Base-by-base conservation (phyloP, 2,113 vertebrate species). In the Seriola rivoliana region DNA sequence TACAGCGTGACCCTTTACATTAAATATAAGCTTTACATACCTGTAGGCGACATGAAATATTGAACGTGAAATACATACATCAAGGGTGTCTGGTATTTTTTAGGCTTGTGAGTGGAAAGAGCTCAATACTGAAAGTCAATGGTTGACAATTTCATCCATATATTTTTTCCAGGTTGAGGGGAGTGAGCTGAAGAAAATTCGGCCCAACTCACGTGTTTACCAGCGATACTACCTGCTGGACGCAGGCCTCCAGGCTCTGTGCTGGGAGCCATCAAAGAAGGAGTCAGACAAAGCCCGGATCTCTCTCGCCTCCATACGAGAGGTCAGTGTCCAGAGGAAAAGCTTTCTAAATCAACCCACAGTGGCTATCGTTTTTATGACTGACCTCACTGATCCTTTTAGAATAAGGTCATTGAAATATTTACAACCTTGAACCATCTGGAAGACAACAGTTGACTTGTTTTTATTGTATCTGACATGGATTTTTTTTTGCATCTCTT, bases 221-320 rank as follows among this genome's bases (percentile, higher is more conserved):
- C 96, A 97, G 55, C 92, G 97, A 3, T 98, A 98, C 50, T 99
- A 97, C 75, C 93, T 99, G 52, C 86, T 99, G 82, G 97, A 99
- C 46, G 94, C 97, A 0, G 97, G 97, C 74, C 97, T 98, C 93
- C 97, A 97, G 79, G 97, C 97, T 67, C 91, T 99, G 1, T 95
- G 96, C 71, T 99, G 97, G 97, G 97, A 99, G 42, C 97, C 97
- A 8, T 98, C 97, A 4, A 99, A 99, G 91, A 99, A 99, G 86
- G 97, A 99, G 89, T 97, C 96, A 0, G 97, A 98, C 90, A 99
- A 99, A 91, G 97, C 97, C 60, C 96, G 97, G 88, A 97, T 99
- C 81, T 94, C 96, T 38, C 95, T 99, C 40, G 94, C 94, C 71
- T 96, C 96, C 13, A 96, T 98, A 87, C 96, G 97, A 78, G 97